Conservation (phyloP, 2,797 vertebrate genomes). For the Brotula barbata region DNA sequence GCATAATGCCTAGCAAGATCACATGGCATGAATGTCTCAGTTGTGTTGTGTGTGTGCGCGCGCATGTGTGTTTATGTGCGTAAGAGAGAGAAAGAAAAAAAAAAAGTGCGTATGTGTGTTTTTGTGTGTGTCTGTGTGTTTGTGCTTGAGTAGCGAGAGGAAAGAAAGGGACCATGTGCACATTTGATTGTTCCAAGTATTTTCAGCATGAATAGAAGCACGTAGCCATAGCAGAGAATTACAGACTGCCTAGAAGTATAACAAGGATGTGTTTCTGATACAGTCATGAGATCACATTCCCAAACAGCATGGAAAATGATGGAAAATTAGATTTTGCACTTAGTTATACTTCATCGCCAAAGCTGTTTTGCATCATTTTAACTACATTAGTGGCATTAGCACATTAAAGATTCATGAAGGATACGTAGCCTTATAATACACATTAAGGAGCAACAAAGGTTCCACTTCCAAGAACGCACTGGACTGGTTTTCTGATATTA, state of each 20-base stretch:
- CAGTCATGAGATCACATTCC: constrained; percentile 64
- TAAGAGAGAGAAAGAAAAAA: constrained; percentile 1
- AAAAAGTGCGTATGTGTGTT: constrained; percentile 24
- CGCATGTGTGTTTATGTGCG: constrained; percentile 29
- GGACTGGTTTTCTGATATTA: not conserved
- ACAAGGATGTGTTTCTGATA: constrained; percentile 59
- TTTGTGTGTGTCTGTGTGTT: constrained; percentile 55
- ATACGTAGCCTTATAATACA: constrained; percentile 21
- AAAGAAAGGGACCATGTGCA: constrained; percentile 63
- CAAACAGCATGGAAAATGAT: constrained; percentile 58
- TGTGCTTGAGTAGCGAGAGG: constrained; percentile 52
- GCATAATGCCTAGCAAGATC: constrained; percentile 83
- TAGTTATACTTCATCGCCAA: constrained; percentile 40
- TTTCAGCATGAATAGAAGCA: constrained; percentile 73
- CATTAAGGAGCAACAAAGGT: constrained; percentile 1
- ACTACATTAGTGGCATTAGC: constrained; percentile 30
- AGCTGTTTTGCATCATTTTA: constrained; percentile 44
- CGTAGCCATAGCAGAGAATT: constrained; percentile 58
- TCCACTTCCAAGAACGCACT: constrained; percentile 6
- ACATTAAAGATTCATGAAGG: constrained; percentile 36
- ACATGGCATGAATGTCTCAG: constrained; percentile 82
- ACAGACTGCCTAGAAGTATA: constrained; percentile 55
- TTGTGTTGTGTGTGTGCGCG: constrained; percentile 65
- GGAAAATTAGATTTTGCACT: constrained; percentile 61
- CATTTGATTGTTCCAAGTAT: constrained; percentile 75